Evolutionary conservation across 2,888 invertebrate species (phyloP).

Genomic region (Callyntrura guangdongensis): DNA sequence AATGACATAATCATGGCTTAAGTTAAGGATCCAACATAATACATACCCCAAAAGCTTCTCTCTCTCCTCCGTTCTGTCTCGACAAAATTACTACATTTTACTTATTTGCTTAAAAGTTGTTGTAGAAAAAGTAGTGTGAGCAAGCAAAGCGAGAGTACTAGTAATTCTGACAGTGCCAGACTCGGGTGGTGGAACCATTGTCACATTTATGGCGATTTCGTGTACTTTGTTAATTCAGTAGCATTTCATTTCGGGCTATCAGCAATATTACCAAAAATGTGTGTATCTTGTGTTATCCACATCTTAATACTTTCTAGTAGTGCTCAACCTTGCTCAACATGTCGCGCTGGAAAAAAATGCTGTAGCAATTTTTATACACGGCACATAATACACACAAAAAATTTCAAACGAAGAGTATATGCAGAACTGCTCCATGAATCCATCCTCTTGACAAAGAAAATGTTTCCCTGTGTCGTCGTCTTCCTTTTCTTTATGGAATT

Average conservation of each 20-base stretch:
- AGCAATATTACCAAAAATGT: too few relatives aligned
- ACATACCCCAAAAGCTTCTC: neutral
- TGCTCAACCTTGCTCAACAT: conserved; percentile 29
- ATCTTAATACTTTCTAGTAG: neutral
- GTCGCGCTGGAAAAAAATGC: neutral
- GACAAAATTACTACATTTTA: neutral
- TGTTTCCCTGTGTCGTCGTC: conserved; percentile 21
- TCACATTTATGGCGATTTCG: conserved; percentile 12
- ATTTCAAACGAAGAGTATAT: neutral
- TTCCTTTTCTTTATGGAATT: conserved; percentile 71
- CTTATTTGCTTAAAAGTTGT: neutral
- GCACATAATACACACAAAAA: neutral
- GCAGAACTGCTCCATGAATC: neutral
- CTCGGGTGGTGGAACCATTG: neutral
- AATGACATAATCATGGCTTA: conserved; percentile 34
- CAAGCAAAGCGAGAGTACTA: neutral
- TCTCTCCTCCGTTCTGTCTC: neutral
- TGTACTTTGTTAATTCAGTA: conserved; percentile 43
- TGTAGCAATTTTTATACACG: neutral
- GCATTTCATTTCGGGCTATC: neutral
- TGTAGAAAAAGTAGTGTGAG: neutral
- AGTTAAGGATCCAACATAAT: neutral
- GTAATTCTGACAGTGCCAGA: neutral
- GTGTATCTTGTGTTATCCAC: too few relatives aligned
- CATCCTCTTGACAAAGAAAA: conserved; percentile 45